Evolutionary conservation across 92 coral and sea anemone species (phyloP).

Genomic region (Galaxea fascicularis): DNA sequence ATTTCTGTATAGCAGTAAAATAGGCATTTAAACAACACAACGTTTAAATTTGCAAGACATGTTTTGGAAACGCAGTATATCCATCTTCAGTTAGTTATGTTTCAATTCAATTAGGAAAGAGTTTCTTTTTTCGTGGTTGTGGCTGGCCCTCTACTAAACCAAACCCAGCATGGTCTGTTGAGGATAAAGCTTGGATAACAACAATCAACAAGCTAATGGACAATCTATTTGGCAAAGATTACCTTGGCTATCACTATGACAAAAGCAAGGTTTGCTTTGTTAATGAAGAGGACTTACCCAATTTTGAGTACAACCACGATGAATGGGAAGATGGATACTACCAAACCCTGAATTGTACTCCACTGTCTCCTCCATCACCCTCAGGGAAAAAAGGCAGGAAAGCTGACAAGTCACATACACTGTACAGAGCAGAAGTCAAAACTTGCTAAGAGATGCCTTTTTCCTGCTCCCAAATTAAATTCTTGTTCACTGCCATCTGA

Average conservation of each 20-base stretch:
- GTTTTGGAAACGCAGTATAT: too few species aligned
- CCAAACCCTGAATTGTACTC: neutral
- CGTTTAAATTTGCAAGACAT: too few species aligned
- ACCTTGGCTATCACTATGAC: constrained; percentile 12
- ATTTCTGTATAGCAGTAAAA: too few species aligned
- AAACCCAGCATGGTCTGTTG: constrained; percentile 25
- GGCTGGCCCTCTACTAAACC: constrained; percentile 28
- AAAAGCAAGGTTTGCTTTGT: constrained; percentile 38
- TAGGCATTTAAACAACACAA: too few species aligned
- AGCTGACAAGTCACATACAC: neutral
- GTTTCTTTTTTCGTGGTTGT: constrained; percentile 44
- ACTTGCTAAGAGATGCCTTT: neutral
- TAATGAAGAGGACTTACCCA: constrained; percentile 11
- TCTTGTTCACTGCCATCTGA: too few species aligned
- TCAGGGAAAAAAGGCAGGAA: neutral
- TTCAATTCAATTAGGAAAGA: constrained; percentile 8
- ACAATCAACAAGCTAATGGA: constrained; percentile 18
- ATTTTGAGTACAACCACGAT: neutral
- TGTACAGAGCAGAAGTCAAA: constrained; percentile 1
- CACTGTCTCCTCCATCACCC: constrained; percentile 2
- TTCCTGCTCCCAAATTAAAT: neutral
- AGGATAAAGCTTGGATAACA: constrained; percentile 30
- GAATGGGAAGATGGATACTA: constrained; percentile 10
- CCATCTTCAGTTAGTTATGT: too few species aligned
- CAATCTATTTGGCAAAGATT: constrained; percentile 41